These are phyloP conservation scores for Taphrorychus bicolor DNA, from an alignment of 2,888 invertebrate species.

Conservation along the genomic window DNA sequence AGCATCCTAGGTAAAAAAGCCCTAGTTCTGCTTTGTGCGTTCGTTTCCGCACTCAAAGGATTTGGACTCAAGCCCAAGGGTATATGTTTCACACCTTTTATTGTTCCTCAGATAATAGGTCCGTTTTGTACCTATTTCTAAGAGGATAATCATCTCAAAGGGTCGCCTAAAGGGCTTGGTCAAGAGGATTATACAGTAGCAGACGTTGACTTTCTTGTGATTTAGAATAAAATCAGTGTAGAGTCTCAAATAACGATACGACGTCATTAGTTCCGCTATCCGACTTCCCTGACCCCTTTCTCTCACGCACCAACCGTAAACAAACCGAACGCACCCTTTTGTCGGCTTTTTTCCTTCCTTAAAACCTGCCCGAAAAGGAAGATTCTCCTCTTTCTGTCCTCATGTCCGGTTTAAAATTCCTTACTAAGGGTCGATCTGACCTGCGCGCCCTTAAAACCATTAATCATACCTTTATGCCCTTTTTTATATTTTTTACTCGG, in stretches of 20 bases:
- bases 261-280: conserved; percentile 38
- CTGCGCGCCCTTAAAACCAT: conserved; percentile 60
- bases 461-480: conserved; percentile 59
- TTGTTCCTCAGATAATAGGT: conserved; percentile 17
- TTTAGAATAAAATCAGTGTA: conserved; percentile 4
- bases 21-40: background rate
- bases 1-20: background rate
- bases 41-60: conserved; percentile 31
- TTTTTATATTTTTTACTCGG: conserved; percentile 36
- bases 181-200: conserved; percentile 1
- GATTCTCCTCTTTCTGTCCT: conserved; percentile 34
- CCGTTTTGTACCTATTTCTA: conserved; percentile 27
- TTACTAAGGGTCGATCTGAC: conserved; percentile 57
- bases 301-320: conserved; percentile 41
- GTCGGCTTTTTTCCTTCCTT: conserved; percentile 34
- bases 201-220: background rate
- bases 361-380: conserved; percentile 40
- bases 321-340: conserved; percentile 35
- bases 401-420: conserved; percentile 57
- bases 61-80: conserved; percentile 27
- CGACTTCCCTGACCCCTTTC: conserved; percentile 39
- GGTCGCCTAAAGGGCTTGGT: no score
- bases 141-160: conserved; percentile 32
- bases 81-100: conserved; percentile 37
- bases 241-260: conserved; percentile 20